Percentiles rank a stretch among this genome's conserved stretches.
Evolutionary conservation across 2,888 invertebrate genomes (phyloP).

Genomic region (Blastobasis adustella): DNA sequence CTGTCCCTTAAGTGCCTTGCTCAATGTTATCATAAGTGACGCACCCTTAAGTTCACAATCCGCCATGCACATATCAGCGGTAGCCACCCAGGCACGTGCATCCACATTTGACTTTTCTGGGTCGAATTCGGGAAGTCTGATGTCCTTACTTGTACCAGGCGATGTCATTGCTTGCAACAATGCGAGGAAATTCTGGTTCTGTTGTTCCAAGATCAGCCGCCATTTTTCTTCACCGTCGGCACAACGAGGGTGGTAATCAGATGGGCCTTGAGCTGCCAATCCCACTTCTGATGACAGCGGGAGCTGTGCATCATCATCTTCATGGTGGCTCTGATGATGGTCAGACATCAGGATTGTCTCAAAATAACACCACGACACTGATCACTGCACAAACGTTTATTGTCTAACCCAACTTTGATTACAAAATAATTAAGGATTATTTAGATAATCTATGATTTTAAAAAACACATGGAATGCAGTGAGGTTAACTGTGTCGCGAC

Average conservation of each 20-base stretch:
- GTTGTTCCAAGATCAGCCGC: background rate
- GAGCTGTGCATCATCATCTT: background rate
- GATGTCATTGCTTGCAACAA: background rate
- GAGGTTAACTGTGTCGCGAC: too few species aligned
- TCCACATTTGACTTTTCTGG: background rate
- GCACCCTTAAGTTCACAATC: constrained; percentile 6
- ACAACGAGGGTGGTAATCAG: background rate
- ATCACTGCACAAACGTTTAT: too few species aligned
- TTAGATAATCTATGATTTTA: too few species aligned
- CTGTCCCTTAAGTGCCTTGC: too few species aligned
- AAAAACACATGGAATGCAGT: too few species aligned
- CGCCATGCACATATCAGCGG: constrained; percentile 7
- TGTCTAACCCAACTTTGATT: too few species aligned
- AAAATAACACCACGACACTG: too few species aligned
- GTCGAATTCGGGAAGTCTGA: background rate
- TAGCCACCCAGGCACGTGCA: background rate
- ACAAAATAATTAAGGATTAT: too few species aligned
- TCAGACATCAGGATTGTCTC: too few species aligned
- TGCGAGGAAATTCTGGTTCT: background rate
- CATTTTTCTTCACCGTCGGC: background rate
- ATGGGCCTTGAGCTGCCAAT: background rate
- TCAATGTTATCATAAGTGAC: constrained; percentile 10
- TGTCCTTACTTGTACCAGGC: background rate
- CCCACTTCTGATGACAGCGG: background rate
- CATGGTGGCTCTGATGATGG: background rate